These are phyloP conservation scores for Cerceris rybyensis DNA, from an alignment of 2,888 invertebrate species.

Conservation along the genomic window DNA sequence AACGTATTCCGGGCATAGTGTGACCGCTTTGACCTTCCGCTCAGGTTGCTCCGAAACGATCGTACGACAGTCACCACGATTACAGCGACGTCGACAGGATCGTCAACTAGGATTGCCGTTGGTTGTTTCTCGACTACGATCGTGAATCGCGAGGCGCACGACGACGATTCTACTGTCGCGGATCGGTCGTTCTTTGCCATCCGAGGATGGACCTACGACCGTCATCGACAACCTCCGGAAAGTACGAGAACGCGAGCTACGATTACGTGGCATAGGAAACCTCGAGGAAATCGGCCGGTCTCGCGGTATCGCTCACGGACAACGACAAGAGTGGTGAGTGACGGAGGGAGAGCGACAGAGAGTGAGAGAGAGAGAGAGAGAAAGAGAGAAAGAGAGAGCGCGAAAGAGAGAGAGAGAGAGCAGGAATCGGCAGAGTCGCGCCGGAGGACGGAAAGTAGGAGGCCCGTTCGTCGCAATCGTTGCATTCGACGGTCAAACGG, in stretches of 20 bases:
- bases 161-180: not conserved
- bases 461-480: slow-evolving; percentile 45
- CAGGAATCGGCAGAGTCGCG: slow-evolving; percentile 18
- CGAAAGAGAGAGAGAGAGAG: slow-evolving; percentile 6
- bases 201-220: slow-evolving; percentile 67
- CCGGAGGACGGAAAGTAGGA: slow-evolving; percentile 31
- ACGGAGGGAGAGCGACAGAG: too few species aligned
- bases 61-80: not conserved
- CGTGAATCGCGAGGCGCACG: slow-evolving; percentile 1
- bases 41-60: too few species aligned
- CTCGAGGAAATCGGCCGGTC: slow-evolving; percentile 5
- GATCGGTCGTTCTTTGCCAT: slow-evolving; percentile 29
- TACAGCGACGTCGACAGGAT: slow-evolving; percentile 5
- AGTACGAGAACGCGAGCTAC: slow-evolving; percentile 48
- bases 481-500: slow-evolving; percentile 59
- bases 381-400: slow-evolving; percentile 5
- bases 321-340: too few species aligned
- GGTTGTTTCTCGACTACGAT: not conserved
- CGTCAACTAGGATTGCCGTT: not conserved
- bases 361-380: not conserved
- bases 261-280: slow-evolving; percentile 44
- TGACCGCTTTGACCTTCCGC: not conserved
- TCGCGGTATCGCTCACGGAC: not conserved
- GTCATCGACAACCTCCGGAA: slow-evolving; percentile 57
- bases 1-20: not conserved